These are phyloP conservation scores for Grammomys dolichurus DNA, from an alignment of 2,113 vertebrate species.

Conservation along the genomic window DNA sequence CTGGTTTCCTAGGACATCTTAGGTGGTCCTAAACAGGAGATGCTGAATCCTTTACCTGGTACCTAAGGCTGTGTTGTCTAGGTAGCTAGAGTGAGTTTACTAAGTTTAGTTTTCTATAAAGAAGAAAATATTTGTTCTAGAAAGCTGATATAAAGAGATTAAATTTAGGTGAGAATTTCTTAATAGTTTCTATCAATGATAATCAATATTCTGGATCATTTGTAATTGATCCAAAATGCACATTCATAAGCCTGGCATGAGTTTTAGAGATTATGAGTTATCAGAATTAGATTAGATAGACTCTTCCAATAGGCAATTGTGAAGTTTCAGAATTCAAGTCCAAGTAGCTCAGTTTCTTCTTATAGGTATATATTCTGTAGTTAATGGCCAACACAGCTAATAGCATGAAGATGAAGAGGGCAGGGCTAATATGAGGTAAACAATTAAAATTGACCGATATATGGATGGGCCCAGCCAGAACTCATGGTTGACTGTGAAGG, in stretches of 20 bases:
- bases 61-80: not conserved
- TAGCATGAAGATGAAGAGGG: not conserved
- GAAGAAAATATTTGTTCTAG: slow-evolving; percentile 12
- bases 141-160: not conserved
- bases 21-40: not conserved
- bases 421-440: not conserved
- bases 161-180: not conserved
- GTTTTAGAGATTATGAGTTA: not conserved
- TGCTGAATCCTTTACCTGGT: not conserved
- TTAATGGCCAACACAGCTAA: not conserved
- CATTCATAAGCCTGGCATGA: not conserved
- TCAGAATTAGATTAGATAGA: not conserved
- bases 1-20: not conserved
- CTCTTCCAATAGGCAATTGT: not conserved
- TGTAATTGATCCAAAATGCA: not conserved
- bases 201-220: slow-evolving; percentile 13
- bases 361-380: not conserved
- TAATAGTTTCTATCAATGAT: not conserved
- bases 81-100: not conserved
- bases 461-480: not conserved
- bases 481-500: not conserved
- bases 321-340: not conserved
- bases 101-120: not conserved
- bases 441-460: not conserved
- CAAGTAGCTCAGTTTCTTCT: not conserved